Evolutionary conservation across 64 coral and sea anemone genomes (phyloP).

Genomic region (Trachythela sp.): DNA sequence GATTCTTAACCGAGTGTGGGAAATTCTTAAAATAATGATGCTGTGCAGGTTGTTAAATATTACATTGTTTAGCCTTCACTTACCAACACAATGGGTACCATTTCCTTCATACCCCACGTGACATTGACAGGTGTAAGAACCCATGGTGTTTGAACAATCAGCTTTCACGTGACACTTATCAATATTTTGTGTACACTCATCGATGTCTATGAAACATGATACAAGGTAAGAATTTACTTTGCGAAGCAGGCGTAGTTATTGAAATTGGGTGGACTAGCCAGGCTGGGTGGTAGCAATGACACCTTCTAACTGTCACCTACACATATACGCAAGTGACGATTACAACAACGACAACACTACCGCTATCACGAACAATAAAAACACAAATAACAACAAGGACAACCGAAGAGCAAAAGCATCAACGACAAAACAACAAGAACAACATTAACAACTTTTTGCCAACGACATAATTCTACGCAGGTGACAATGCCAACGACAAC

Average conservation of each 20-base stretch:
- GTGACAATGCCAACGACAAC: neutral
- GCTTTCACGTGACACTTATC: neutral
- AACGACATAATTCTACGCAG: too few species aligned
- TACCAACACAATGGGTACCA: neutral
- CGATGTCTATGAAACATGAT: neutral
- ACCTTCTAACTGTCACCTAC: too few species aligned
- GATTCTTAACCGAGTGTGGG: too few species aligned
- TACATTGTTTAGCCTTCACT: neutral
- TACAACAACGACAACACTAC: neutral
- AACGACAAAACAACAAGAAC: neutral
- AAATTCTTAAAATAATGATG: too few species aligned
- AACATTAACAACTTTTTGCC: too few species aligned
- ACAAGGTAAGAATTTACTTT: too few species aligned
- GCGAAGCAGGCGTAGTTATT: too few species aligned
- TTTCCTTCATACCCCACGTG: neutral
- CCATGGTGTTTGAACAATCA: neutral
- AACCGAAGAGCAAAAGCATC: neutral
- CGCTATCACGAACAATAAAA: neutral
- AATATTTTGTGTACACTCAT: neutral
- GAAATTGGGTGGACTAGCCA: too few species aligned
- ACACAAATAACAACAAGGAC: neutral
- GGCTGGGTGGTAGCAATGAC: too few species aligned
- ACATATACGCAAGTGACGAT: neutral
- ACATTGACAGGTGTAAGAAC: neutral
- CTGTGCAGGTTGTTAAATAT: too few species aligned